Base-by-base conservation (phyloP, 2,113 vertebrate genomes). In the Lepisosteus oculatus region DNA sequence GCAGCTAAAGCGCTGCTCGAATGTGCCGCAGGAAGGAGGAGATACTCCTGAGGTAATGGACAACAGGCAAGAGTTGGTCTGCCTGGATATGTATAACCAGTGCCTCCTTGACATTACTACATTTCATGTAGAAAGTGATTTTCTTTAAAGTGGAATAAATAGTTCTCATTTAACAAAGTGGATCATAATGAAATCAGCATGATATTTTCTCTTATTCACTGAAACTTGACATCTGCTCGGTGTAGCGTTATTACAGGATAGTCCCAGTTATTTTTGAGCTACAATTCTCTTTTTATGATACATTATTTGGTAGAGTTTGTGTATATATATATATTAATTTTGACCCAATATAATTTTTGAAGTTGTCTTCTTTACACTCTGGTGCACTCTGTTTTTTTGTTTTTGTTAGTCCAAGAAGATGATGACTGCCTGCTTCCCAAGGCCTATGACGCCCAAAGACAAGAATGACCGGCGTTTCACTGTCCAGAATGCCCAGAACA, bases 381-480 rank as follows among this genome's bases (percentile, higher is more conserved):
- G 3, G 0, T 45, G 15, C 17, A 3, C 12, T 3, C 42, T 1
- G 61, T 67, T 2, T 68, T 43, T 77, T 41, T 56, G 2, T 59
- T 3, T 77, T 11, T 71, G 41, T 69, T 3, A 92, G 80, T 78
- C 84, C 54, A 92, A 90, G 84, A 98, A 95, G 84, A 91, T 92
- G 66, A 84, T 85, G 0, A 84, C 89, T 70, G 94, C 92, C 80
- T 97, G 97, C 77, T 98, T 98, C 80, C 92, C 95, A 0, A 93
- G 91, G 0, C 92, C 95, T 0, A 88, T 94, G 72, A 95, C 93
- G 2, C 87, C 95, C 8, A 93, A 94, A 75, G 91, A 89, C 61
- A 88, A 81, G 76, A 84, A 88, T 0, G 80, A 91, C 43, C 85
- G 74, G 6, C 87, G 80, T 15, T 87, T 72, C 3, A 43, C 65